Conservation (phyloP, 2,888 invertebrate genomes). For the Gasteruption jaculator region DNA sequence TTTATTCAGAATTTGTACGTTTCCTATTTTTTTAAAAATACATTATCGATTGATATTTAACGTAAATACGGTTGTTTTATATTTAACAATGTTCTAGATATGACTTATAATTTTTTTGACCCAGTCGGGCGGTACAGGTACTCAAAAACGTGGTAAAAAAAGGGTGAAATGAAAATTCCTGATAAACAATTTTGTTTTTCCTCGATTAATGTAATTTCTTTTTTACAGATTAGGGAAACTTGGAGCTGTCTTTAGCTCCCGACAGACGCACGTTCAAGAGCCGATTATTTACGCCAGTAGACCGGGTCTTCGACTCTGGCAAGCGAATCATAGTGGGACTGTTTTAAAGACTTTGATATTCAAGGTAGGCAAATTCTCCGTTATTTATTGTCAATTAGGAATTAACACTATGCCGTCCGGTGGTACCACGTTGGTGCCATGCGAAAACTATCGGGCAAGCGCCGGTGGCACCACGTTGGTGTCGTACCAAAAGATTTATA, state of each 20-base stretch:
- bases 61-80: background rate
- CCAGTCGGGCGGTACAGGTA: too few relatives aligned
- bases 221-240: constrained; percentile 58
- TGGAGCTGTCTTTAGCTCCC: constrained; percentile 59
- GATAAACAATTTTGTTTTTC: background rate
- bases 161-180: background rate
- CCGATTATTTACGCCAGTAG: constrained; percentile 70
- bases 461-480: too few relatives aligned
- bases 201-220: too few relatives aligned
- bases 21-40: too few relatives aligned
- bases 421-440: too few relatives aligned
- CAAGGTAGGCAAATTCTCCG: constrained; percentile 56
- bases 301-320: constrained; percentile 81
- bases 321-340: constrained; percentile 68
- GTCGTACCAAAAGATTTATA: background rate
- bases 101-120: constrained; percentile 7
- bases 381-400: too few relatives aligned
- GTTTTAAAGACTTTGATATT: constrained; percentile 84
- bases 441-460: too few relatives aligned
- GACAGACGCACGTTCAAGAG: constrained; percentile 56
- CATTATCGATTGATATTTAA: background rate
- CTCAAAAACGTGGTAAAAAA: constrained; percentile 12
- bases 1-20: too few relatives aligned
- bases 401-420: too few relatives aligned
- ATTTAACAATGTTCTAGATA: constrained; percentile 2